Base-by-base conservation (phyloP, 2,888 invertebrate species). In the Pheosia gnoma region DNA sequence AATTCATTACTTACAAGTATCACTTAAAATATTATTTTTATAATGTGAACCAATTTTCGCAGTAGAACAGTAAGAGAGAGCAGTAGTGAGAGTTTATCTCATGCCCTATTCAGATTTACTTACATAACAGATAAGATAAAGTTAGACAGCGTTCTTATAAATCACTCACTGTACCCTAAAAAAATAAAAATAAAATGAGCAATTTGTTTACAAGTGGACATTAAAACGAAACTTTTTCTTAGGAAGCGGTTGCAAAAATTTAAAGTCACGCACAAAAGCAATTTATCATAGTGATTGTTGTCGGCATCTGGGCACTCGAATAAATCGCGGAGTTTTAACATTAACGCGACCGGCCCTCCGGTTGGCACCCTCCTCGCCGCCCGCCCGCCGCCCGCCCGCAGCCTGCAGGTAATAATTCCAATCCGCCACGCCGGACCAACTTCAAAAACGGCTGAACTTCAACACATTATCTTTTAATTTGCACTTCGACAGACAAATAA, bases 391-490 rank as follows among this genome's bases (percentile, higher is more conserved):
- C 67, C 65, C 70, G 70, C 74, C 82, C 90, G 25, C 25, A 25
- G 2, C 25, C 25, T 25, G 25, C 25, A 91, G 91, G 91, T 90
- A 91, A 92, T 92, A 89, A 93, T 84, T 88, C 80, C 91, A 90
- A 91, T 90, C 91, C 88, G 89, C 82, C 88, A 79, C 84, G 74
- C 82, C 79, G 74, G 74, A 74, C 74, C 70, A 89, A 88, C 87
- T 90, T 85, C 79, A 79, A 77, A 25, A 91, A 90, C 78, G 86
- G 81, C 79, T 84, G 77, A 93, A 92, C 89, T 93, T 91, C 72
- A 79, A 79, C 85, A 85, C 86, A 86, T 91, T 89, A 90, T 85
- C 87, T 90, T 90, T 89, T 88, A 89, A 91, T 91, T 88, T 85
- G 75, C 73, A 78, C 78, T 58, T 63, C 75, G 69, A 80, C 82